Percentiles rank a stretch among this genome's conserved stretches.
Evolutionary conservation across 2,888 invertebrate species (phyloP).

Genomic region (Catotricha subobsoleta): DNA sequence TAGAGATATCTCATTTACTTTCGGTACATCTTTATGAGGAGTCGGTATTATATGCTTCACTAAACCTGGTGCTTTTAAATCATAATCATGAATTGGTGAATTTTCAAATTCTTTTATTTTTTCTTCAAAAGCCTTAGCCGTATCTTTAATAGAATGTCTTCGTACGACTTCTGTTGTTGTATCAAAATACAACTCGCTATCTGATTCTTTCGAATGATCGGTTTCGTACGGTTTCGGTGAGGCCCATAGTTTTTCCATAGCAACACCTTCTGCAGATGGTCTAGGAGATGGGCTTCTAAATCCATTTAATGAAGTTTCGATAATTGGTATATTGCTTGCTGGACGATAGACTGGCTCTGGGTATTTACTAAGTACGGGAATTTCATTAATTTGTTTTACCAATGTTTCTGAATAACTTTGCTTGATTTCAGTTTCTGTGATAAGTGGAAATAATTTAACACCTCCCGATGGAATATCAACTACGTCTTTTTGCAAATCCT

Average conservation of each 20-base stretch:
- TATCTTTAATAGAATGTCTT: conserved; percentile 18
- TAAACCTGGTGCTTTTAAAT: conserved; percentile 32
- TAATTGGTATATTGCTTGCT: no score
- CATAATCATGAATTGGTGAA: conserved; percentile 18
- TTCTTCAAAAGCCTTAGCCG: conserved; percentile 18
- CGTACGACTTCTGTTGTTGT: conserved; percentile 17
- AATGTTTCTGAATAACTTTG: no score
- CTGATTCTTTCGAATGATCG: not conserved
- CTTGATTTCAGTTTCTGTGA: not conserved
- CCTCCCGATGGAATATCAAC: no score
- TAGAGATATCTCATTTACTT: conserved; percentile 18
- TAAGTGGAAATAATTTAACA: conserved; percentile 35
- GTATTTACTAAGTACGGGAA: no score
- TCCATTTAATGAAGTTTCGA: not conserved
- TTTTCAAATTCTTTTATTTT: conserved; percentile 14
- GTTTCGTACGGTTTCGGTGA: conserved; percentile 19
- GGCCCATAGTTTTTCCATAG: conserved; percentile 52
- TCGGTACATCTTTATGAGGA: conserved; percentile 12
- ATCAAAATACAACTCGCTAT: not conserved
- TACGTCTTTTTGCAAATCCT: conserved; percentile 37
- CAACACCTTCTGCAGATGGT: conserved; percentile 42
- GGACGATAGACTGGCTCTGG: conserved; percentile 28
- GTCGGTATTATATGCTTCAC: conserved; percentile 28
- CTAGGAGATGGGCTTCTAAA: conserved; percentile 31
- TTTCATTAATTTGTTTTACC: no score